These are phyloP conservation scores for Drosophila albomicans DNA, from an alignment of 1,140 invertebrate genomes.

Conservation along the genomic window DNA sequence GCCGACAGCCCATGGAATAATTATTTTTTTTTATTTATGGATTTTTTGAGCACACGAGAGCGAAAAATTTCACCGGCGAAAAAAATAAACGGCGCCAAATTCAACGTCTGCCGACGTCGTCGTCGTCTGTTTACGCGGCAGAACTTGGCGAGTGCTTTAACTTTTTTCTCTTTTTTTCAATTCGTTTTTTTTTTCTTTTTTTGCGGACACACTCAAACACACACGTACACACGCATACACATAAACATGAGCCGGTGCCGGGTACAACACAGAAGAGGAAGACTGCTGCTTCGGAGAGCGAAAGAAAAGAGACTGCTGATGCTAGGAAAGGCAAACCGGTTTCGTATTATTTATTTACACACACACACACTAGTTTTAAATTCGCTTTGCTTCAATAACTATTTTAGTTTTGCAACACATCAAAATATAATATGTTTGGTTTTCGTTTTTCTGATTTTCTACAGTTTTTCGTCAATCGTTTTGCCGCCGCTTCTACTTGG, in stretches of 20 bases:
- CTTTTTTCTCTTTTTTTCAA: conserved; percentile 31
- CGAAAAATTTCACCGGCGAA: conserved; percentile 60
- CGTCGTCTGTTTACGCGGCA: conserved; percentile 59
- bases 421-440: conserved; percentile 17
- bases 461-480: conserved; percentile 29
- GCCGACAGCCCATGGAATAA: conserved; percentile 2
- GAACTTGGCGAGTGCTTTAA: conserved; percentile 41
- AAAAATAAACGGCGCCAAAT: conserved; percentile 78
- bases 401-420: conserved; percentile 30
- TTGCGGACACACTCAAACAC: conserved; percentile 32
- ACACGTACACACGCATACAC: conserved; percentile 49
- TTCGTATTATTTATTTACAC: conserved; percentile 49
- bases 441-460: conserved; percentile 33
- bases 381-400: conserved; percentile 13
- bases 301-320: conserved; percentile 10
- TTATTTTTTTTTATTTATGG: not conserved
- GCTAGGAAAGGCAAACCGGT: conserved; percentile 56
- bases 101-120: conserved; percentile 54
- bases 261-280: conserved; percentile 43
- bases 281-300: conserved; percentile 8
- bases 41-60: conserved; percentile 27
- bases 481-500: conserved; percentile 41
- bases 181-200: conserved; percentile 31
- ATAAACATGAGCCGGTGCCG: conserved; percentile 64
- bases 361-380: conserved; percentile 18